Evolutionary conservation across 2,797 vertebrate genomes (phyloP).

Genomic region (Phataginus tetradactyla): DNA sequence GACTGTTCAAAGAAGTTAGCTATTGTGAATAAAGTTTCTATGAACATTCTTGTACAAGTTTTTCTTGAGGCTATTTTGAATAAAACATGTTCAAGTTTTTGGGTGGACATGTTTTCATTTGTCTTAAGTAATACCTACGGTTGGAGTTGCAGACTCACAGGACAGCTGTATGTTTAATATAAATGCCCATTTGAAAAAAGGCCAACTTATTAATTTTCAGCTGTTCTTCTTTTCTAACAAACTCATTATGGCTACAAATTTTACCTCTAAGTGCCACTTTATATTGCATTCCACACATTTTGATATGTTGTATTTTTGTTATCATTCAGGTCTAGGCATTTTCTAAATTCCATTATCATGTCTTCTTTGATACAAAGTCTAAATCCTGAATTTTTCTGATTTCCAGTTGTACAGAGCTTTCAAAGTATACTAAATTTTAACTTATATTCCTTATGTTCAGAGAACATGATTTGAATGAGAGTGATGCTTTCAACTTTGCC

Average conservation of each 20-base stretch:
- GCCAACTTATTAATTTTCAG: background rate
- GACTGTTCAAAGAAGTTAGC: background rate
- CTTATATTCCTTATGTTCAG: background rate
- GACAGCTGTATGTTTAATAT: background rate
- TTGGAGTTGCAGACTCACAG: background rate
- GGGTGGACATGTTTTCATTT: background rate
- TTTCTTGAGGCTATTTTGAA: slow-evolving; percentile 5
- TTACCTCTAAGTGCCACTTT: background rate
- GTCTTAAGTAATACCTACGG: background rate
- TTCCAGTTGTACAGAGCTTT: background rate
- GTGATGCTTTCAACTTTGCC: background rate
- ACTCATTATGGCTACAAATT: background rate
- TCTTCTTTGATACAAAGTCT: background rate
- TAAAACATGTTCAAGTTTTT: background rate
- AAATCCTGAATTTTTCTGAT: slow-evolving; percentile 3
- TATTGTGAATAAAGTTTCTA: background rate
- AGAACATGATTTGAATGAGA: background rate
- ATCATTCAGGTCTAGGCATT: background rate
- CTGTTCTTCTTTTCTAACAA: background rate
- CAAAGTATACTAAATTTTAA: background rate
- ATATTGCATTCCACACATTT: background rate
- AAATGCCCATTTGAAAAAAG: background rate
- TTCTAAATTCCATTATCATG: slow-evolving; percentile 21
- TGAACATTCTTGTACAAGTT: background rate
- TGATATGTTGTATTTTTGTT: background rate